These are phyloP conservation scores for Cynaeus angustus DNA, from an alignment of 2,888 invertebrate genomes.

Conservation along the genomic window DNA sequence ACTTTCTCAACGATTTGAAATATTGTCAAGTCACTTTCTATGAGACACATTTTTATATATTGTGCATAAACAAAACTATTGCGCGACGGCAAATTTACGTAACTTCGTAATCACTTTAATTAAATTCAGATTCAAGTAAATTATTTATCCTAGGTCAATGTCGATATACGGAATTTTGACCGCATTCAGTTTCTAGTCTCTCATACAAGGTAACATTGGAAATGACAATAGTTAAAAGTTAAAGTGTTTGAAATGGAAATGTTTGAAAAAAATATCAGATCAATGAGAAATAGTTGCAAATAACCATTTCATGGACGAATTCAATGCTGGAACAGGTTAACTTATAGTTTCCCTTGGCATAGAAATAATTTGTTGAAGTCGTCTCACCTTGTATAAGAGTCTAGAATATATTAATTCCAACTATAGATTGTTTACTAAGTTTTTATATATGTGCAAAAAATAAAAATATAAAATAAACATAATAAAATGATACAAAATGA, in stretches of 20 bases:
- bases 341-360: conserved; percentile 34
- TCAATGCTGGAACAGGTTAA: conserved; percentile 28
- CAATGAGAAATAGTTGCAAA: background rate
- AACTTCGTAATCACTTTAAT: background rate
- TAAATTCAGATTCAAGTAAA: background rate
- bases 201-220: no score
- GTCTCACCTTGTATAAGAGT: conserved; percentile 23
- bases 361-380: conserved; percentile 25
- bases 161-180: background rate
- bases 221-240: no score
- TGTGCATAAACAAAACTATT: background rate
- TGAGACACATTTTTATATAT: background rate
- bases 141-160: background rate
- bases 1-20: background rate
- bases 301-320: conserved; percentile 14
- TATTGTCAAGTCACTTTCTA: background rate
- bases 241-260: no score
- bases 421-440: background rate
- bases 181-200: no score
- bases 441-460: background rate
- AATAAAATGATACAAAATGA: no score
- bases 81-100: background rate
- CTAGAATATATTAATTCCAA: background rate
- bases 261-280: background rate
- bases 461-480: no score